Conservation (phyloP, 1,140 invertebrate species). For the Caenorhabditis briggsae region DNA sequence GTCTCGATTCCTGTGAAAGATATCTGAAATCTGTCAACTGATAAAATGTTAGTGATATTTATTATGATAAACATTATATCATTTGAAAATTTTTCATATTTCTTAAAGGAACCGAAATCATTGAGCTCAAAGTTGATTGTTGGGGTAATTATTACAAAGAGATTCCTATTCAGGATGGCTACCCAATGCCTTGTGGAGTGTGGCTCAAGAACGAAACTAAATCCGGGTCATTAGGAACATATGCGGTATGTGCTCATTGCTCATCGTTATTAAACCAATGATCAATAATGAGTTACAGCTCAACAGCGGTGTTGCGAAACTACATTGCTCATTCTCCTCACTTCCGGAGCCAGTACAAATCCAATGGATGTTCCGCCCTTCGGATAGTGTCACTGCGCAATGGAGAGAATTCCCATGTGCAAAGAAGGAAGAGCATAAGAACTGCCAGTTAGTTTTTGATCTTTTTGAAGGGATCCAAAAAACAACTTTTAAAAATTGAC, state of each 20-base stretch:
- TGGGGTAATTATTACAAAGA: neutral
- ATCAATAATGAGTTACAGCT: neutral
- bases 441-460: conserved; percentile 32
- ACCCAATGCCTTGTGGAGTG: conserved; percentile 34
- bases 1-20: too few relatives aligned
- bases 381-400: conserved; percentile 35
- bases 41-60: too few relatives aligned
- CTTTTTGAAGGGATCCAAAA: neutral
- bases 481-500: too few relatives aligned
- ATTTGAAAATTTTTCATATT: too few relatives aligned
- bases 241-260: neutral
- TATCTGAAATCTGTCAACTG: too few relatives aligned
- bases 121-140: neutral
- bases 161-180: conserved; percentile 31
- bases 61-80: too few relatives aligned
- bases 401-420: conserved; percentile 33
- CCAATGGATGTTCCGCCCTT: conserved; percentile 37
- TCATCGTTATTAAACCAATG: too few relatives aligned
- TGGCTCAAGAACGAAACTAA: conserved; percentile 34
- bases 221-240: neutral
- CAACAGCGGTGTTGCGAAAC: conserved; percentile 17
- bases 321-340: conserved; percentile 21
- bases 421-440: conserved; percentile 39
- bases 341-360: conserved; percentile 31
- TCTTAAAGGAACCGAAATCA: too few relatives aligned